phyloP scores from a whole-genome alignment of 2,113 vertebrate genomes.

The Oncorhynchus masou region DNA sequence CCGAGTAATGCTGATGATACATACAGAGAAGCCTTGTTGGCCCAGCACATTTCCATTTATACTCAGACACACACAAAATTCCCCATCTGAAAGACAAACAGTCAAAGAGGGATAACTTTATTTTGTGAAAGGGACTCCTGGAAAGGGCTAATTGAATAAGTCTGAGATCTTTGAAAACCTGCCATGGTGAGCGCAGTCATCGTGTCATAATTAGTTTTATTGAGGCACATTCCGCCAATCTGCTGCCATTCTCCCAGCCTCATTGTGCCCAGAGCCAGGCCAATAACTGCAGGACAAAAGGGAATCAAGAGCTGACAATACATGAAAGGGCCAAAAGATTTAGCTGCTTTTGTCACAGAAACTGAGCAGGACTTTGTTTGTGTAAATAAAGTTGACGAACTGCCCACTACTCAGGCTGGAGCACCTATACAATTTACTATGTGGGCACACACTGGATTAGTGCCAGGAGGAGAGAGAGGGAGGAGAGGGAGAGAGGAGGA shows the following conservation, averaged over 20 bases:
- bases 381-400: conserved; percentile 97
- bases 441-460: conserved; percentile 63
- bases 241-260: conserved; percentile 97
- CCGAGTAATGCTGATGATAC: conserved; percentile 70
- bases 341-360: conserved; percentile 98
- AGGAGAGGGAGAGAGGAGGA: neutral
- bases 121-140: conserved; percentile 98
- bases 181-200: conserved; percentile 99
- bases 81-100: conserved; percentile 96
- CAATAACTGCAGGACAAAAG: conserved; percentile 97
- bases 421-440: conserved; percentile 36
- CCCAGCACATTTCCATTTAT: conserved; percentile 38
- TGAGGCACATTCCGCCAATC: conserved; percentile 99
- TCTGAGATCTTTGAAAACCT: conserved; percentile 94
- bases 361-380: conserved; percentile 97
- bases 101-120: conserved; percentile 99
- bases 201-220: conserved; percentile 99
- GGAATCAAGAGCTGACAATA: conserved; percentile 96
- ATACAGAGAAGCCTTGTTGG: neutral
- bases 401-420: conserved; percentile 81
- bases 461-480: conserved; percentile 28
- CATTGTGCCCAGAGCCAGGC: conserved; percentile 92
- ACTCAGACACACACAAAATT: conserved; percentile 38
- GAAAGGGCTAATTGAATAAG: conserved; percentile 98
- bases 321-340: conserved; percentile 93